These are phyloP conservation scores for Ophraella communa DNA, from an alignment of 2,888 invertebrate species.

Conservation along the genomic window DNA sequence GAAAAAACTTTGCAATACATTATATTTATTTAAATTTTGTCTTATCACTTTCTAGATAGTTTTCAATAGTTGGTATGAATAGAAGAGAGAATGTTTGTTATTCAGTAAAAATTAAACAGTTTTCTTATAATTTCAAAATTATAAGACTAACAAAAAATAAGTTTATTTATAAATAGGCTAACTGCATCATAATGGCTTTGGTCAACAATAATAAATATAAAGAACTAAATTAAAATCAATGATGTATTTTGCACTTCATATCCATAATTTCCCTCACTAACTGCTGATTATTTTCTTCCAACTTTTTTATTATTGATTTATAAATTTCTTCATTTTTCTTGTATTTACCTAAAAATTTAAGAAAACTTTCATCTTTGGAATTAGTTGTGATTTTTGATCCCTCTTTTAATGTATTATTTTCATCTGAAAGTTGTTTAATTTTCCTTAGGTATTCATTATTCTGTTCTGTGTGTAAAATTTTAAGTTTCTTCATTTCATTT, in stretches of 20 bases:
- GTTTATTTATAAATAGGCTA: no score
- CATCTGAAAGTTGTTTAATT: conserved; percentile 42
- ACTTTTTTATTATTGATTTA: conserved; percentile 44
- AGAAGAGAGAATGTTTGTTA: no score
- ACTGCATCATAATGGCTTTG: no score
- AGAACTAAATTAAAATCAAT: no score
- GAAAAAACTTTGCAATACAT: no score
- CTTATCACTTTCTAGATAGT: no score
- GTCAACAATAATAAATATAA: no score
- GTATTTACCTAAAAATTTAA: conserved; percentile 43
- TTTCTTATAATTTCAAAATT: no score
- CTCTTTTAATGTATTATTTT: conserved; percentile 45
- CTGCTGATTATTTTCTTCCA: conserved; percentile 45
- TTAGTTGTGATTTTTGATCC: conserved; percentile 38
- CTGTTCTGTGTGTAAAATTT: conserved; percentile 42
- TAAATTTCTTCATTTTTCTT: conserved; percentile 47
- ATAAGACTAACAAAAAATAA: no score
- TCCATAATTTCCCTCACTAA: conserved; percentile 44
- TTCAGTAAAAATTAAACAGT: no score
- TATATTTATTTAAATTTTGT: no score
- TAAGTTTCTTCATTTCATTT: conserved; percentile 44
- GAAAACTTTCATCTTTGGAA: conserved; percentile 40
- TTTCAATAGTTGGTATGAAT: no score
- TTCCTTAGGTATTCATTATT: conserved; percentile 41
- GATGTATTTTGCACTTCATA: conserved; percentile 30